These are phyloP conservation scores for Sanderia malayensis DNA, from an alignment of 30 jellyfish, hydroid and myxozoan species.

Conservation along the genomic window DNA sequence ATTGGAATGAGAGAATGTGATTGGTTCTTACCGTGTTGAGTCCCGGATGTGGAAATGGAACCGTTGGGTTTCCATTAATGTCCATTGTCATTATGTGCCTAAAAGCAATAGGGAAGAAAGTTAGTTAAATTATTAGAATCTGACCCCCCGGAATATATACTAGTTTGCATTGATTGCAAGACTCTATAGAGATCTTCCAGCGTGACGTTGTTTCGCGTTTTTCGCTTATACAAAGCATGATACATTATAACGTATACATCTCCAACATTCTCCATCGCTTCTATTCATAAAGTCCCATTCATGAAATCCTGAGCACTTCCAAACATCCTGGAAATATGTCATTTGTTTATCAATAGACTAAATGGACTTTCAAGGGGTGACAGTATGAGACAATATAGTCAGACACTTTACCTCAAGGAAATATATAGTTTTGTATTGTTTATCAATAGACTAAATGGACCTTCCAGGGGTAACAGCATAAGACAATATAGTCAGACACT, in stretches of 20 bases:
- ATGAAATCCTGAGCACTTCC: slow-evolving; percentile 27
- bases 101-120: slow-evolving; percentile 18
- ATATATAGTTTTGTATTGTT: neutral
- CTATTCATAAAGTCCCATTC: no score
- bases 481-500: no score
- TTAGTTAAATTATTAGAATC: neutral
- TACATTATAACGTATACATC: no score
- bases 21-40: slow-evolving; percentile 75
- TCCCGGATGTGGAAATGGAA: slow-evolving; percentile 82
- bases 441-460: neutral
- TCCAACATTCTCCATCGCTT: no score
- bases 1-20: neutral
- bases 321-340: slow-evolving; percentile 58
- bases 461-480: neutral
- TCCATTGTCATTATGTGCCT: slow-evolving; percentile 66
- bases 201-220: no score
- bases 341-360: no score
- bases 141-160: neutral
- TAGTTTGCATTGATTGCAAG: neutral
- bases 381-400: no score
- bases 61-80: slow-evolving; percentile 83
- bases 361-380: no score
- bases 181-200: no score
- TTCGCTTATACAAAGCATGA: no score
- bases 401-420: neutral